These are phyloP conservation scores for Enteromius argenteus DNA, from an alignment of 2,797 vertebrate genomes.

Conservation along the genomic window DNA sequence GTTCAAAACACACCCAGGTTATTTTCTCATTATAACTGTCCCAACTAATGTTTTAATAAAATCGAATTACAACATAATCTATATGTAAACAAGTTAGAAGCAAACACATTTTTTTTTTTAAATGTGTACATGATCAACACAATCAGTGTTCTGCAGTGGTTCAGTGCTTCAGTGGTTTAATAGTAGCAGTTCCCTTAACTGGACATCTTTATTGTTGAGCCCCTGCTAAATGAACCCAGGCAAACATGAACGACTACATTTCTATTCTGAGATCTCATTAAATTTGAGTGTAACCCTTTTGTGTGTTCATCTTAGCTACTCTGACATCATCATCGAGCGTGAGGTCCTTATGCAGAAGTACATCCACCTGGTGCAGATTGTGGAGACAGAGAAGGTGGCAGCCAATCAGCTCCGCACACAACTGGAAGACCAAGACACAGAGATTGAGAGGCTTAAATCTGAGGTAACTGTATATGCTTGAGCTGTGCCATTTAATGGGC, in stretches of 20 bases:
- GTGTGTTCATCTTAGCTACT: constrained; percentile 82
- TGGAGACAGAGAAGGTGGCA: constrained; percentile 96
- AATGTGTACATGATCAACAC: neutral
- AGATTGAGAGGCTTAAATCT: constrained; percentile 95
- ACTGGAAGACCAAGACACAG: constrained; percentile 96
- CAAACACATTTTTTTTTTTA: too few relatives aligned
- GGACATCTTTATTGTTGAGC: neutral
- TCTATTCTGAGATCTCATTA: neutral
- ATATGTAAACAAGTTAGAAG: too few relatives aligned
- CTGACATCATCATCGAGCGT: constrained; percentile 92
- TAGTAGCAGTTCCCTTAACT: neutral
- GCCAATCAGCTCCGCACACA: constrained; percentile 96
- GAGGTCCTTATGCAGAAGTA: constrained; percentile 99
- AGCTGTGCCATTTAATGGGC: constrained; percentile 8
- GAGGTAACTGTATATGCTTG: constrained; percentile 79
- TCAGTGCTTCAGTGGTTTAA: neutral
- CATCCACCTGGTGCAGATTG: constrained; percentile 96
- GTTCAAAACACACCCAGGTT: neutral
- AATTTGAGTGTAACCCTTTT: constrained; percentile 6
- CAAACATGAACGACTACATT: neutral
- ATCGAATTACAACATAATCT: too few relatives aligned
- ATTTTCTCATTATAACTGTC: neutral
- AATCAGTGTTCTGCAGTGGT: neutral
- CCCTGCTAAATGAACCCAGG: neutral
- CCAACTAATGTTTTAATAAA: too few relatives aligned